Conservation (phyloP, 2,888 invertebrate genomes). For the Aplocera efformata region DNA sequence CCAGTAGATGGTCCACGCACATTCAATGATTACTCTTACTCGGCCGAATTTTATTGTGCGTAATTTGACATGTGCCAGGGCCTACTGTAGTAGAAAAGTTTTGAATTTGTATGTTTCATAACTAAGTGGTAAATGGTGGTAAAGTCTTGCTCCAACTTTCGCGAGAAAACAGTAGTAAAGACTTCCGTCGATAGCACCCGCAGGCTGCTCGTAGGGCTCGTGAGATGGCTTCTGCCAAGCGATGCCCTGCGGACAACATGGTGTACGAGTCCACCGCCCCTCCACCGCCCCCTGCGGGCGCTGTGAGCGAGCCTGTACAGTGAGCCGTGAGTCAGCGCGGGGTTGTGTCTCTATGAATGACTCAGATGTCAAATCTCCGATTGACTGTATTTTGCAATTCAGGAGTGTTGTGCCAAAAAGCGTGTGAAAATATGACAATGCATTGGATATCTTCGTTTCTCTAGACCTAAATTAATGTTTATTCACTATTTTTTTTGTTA, state of each 20-base stretch:
- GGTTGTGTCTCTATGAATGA: not conserved
- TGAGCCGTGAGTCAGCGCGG: not conserved
- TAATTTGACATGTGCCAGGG: too few species aligned
- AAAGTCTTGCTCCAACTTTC: slow-evolving; percentile 54
- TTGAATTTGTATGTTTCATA: too few species aligned
- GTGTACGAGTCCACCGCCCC: too few species aligned
- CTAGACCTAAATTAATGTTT: not conserved
- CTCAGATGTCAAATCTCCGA: slow-evolving; percentile 2
- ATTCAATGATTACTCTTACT: too few species aligned
- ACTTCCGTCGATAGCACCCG: slow-evolving; percentile 2
- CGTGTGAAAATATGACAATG: slow-evolving; percentile 6
- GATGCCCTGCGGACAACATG: too few species aligned
- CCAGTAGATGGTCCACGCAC: too few species aligned
- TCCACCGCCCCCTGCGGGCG: too few species aligned
- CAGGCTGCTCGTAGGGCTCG: not conserved
- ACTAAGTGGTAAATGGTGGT: not conserved
- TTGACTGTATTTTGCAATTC: slow-evolving; percentile 3
- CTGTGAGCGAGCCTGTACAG: too few species aligned
- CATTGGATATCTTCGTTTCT: slow-evolving; percentile 5
- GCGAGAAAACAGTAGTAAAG: slow-evolving; percentile 49
- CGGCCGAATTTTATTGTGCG: too few species aligned
- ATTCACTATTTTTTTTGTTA: too few species aligned
- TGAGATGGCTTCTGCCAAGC: not conserved
- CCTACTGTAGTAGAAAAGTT: too few species aligned
- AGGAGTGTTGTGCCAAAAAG: slow-evolving; percentile 15